Conservation (phyloP, 1,140 invertebrate species). For the Drosophila dunni region DNA sequence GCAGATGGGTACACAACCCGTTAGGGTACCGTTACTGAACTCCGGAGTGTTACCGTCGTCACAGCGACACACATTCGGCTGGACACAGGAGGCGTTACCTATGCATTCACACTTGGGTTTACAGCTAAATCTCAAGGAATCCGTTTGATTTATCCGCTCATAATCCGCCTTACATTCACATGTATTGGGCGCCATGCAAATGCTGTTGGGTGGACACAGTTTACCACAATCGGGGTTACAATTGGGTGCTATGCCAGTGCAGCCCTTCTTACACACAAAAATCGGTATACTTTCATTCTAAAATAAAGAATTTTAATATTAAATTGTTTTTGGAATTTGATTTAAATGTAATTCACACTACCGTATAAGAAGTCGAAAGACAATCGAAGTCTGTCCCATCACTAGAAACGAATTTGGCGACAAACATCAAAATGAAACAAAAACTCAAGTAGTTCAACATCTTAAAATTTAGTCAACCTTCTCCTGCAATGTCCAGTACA, state of each 20-base stretch:
- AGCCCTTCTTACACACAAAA: slow-evolving; percentile 3
- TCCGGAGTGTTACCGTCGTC: not conserved
- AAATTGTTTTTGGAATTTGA: not conserved
- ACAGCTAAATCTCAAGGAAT: slow-evolving; percentile 1
- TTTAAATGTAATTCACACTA: not conserved
- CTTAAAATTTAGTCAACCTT: not conserved
- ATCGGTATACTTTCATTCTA: not conserved
- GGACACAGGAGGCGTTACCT: too few species aligned
- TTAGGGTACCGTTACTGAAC: not conserved
- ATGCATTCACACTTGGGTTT: not conserved
- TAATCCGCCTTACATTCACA: slow-evolving; percentile 17
- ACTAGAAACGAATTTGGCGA: not conserved
- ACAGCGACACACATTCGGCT: not conserved
- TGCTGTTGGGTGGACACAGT: slow-evolving; percentile 14
- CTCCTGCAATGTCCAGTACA: not conserved
- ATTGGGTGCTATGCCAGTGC: slow-evolving; percentile 1
- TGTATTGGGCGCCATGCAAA: not conserved
- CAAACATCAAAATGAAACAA: not conserved
- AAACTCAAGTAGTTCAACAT: not conserved
- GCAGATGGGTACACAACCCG: not conserved
- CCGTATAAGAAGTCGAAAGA: not conserved
- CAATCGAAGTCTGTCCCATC: slow-evolving; percentile 7
- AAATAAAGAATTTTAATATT: not conserved
- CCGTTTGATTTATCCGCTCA: not conserved
- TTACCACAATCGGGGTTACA: slow-evolving; percentile 11